phyloP scores from a whole-genome alignment of 2,888 invertebrate genomes.

The Cephus sareptanus region DNA sequence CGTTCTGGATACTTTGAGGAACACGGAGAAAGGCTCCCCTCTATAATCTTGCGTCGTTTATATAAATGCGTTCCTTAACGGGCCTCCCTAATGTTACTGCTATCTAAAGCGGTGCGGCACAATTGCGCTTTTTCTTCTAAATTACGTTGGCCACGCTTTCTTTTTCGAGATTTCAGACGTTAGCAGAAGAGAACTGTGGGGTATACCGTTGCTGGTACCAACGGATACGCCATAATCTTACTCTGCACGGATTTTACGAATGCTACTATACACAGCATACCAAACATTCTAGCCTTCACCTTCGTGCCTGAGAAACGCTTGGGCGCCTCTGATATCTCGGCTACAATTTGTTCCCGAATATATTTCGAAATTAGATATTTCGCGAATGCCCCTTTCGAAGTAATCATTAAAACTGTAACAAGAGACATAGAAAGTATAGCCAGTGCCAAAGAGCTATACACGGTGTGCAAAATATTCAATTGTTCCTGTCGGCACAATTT shows the following conservation, averaged over 20 bases:
- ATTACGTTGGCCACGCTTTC: conserved; percentile 4
- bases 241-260: background rate
- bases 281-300: background rate
- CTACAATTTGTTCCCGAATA: background rate
- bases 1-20: conserved; percentile 3
- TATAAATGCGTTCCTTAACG: conserved; percentile 16
- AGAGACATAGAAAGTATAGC: background rate
- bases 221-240: background rate
- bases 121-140: conserved; percentile 6
- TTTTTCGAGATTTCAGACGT: background rate
- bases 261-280: background rate
- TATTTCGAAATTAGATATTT: background rate
- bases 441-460: background rate
- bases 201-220: background rate
- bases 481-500: background rate
- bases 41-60: conserved; percentile 19
- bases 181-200: background rate
- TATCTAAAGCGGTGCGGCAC: conserved; percentile 1
- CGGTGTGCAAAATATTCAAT: background rate
- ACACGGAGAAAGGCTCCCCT: conserved; percentile 3
- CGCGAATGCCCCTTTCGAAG: background rate
- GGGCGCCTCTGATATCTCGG: background rate
- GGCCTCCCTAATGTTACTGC: conserved; percentile 14
- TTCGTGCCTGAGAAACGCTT: background rate
- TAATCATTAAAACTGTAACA: background rate